Evolutionary conservation across 2,888 invertebrate genomes (phyloP).

Genomic region (Chironomus riparius): DNA sequence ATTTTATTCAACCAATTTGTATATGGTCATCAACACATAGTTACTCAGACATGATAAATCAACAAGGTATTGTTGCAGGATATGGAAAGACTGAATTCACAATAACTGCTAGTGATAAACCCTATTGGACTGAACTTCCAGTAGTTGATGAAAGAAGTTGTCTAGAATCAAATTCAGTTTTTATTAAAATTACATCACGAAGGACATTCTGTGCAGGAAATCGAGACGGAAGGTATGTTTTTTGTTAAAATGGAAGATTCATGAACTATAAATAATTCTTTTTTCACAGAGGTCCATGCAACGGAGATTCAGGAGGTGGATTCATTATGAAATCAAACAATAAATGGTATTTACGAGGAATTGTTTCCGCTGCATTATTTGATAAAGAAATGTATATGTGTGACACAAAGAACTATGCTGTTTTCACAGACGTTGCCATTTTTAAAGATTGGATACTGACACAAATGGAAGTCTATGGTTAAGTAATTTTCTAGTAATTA

Average conservation of each 20-base stretch:
- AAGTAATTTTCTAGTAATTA: no score
- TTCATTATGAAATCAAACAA: not conserved
- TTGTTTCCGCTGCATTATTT: not conserved
- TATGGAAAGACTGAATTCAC: conserved; percentile 8
- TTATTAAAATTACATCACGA: conserved; percentile 39
- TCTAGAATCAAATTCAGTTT: conserved; percentile 41
- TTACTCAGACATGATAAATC: conserved; percentile 38
- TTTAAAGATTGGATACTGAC: conserved; percentile 17
- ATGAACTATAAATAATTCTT: not conserved
- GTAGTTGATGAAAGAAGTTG: conserved; percentile 47
- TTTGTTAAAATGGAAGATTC: not conserved
- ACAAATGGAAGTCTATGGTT: not conserved
- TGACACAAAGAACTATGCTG: conserved; percentile 17
- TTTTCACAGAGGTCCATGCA: not conserved
- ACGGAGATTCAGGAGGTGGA: conserved; percentile 17
- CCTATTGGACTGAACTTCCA: conserved; percentile 42
- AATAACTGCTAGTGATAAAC: conserved; percentile 35
- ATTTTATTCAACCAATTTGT: conserved; percentile 47
- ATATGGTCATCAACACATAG: conserved; percentile 35
- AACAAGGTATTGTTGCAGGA: conserved; percentile 32
- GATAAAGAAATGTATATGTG: not conserved
- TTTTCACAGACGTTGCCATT: conserved; percentile 16
- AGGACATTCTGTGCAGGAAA: conserved; percentile 40
- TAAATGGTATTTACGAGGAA: conserved; percentile 25
- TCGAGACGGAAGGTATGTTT: not conserved